phyloP scores from a whole-genome alignment of 2,888 invertebrate genomes.

The Strigamia crassipes region DNA sequence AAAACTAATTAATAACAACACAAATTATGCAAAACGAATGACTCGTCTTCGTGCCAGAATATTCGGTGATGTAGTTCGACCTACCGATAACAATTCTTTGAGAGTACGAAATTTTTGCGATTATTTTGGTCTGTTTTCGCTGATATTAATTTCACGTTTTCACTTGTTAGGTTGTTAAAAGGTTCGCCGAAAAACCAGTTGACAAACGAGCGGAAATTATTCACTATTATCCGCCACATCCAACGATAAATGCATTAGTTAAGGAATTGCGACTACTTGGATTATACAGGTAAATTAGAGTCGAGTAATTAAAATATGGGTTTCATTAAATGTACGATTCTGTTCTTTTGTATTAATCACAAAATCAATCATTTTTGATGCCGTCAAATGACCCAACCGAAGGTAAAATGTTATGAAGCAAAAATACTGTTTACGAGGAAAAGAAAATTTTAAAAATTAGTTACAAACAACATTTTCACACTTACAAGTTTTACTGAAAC shows the following conservation, averaged over 20 bases:
- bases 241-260: slow-evolving; percentile 76
- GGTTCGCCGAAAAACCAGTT: slow-evolving; percentile 76
- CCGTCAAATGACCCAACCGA: too few relatives aligned
- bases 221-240: slow-evolving; percentile 84
- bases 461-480: too few relatives aligned
- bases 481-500: too few relatives aligned
- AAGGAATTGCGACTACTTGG: slow-evolving; percentile 74
- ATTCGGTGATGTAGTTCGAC: slow-evolving; percentile 82
- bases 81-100: slow-evolving; percentile 76
- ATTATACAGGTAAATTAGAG: slow-evolving; percentile 65
- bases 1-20: slow-evolving; percentile 70
- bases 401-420: too few relatives aligned
- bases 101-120: slow-evolving; percentile 59
- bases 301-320: too few relatives aligned
- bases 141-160: neutral
- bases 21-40: slow-evolving; percentile 84
- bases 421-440: too few relatives aligned
- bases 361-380: too few relatives aligned
- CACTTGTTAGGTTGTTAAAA: slow-evolving; percentile 66
- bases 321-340: too few relatives aligned
- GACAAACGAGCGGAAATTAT: slow-evolving; percentile 73
- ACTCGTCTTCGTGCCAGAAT: slow-evolving; percentile 82
- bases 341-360: too few relatives aligned
- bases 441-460: too few relatives aligned
- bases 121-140: neutral